phyloP scores from a whole-genome alignment of 2,888 invertebrate genomes.

The Microchrysa polita region DNA sequence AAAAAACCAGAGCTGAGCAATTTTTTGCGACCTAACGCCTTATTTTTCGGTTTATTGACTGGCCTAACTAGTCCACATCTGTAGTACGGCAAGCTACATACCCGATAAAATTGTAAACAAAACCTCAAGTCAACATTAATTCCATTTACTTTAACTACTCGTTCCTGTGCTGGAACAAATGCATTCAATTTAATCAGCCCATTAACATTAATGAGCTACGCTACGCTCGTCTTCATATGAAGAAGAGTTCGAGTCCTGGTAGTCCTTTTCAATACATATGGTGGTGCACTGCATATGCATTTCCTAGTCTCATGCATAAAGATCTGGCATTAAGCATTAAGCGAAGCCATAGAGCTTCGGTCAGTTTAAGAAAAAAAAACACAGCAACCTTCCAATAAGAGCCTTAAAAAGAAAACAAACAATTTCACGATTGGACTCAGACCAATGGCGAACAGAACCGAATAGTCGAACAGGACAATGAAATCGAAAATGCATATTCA shows the following conservation, averaged over 20 bases:
- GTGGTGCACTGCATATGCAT: background rate
- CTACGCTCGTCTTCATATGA: background rate
- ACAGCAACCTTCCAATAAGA: too few relatives aligned
- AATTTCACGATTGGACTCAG: background rate
- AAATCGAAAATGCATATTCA: conserved; percentile 33
- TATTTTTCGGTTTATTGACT: too few relatives aligned
- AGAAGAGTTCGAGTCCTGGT: background rate
- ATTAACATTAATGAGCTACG: background rate
- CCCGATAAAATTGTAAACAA: too few relatives aligned
- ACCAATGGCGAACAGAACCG: background rate
- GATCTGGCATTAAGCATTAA: conserved; percentile 12
- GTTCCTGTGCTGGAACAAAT: background rate
- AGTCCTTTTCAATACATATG: conserved; percentile 4
- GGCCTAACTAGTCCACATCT: too few relatives aligned
- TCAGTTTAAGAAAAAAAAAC: conserved; percentile 1
- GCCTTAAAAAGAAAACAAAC: background rate
- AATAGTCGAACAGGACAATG: background rate
- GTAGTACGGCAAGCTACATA: too few relatives aligned
- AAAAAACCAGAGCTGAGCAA: too few relatives aligned
- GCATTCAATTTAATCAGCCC: background rate
- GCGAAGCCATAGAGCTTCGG: too few relatives aligned
- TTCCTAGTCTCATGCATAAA: background rate
- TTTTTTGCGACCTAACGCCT: too few relatives aligned
- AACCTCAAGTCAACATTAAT: too few relatives aligned
- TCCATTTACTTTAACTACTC: too few relatives aligned